Percentiles rank a stretch among this genome's conserved stretches.
phyloP scores from a whole-genome alignment of 1,140 invertebrate species.

The Phymorhynchus buccinoides region DNA sequence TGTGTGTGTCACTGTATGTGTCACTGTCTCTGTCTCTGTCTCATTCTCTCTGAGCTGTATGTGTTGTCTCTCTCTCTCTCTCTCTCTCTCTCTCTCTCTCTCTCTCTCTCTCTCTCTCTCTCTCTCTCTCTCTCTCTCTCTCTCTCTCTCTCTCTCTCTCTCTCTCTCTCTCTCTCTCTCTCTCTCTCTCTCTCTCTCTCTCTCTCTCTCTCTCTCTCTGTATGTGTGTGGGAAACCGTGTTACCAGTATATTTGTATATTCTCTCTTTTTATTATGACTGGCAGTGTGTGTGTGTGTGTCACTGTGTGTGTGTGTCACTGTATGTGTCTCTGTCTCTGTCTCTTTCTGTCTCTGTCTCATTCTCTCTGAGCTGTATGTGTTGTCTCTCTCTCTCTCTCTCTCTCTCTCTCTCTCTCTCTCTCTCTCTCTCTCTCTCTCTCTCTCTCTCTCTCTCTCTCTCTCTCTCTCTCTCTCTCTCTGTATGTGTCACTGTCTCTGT shows the following conservation, averaged over 20 bases:
- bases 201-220: conserved; percentile 17
- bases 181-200: conserved; percentile 33
- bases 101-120: conserved; percentile 28
- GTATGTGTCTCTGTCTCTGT: conserved; percentile 20
- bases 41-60: too few relatives aligned
- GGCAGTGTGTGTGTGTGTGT: too few relatives aligned
- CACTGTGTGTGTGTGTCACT: too few relatives aligned
- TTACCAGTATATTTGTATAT: neutral
- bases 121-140: conserved; percentile 28
- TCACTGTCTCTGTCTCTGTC: neutral
- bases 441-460: neutral
- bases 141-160: conserved; percentile 29
- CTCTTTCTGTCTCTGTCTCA: neutral
- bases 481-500: too few relatives aligned
- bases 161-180: conserved; percentile 33
- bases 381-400: too few relatives aligned
- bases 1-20: neutral
- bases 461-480: neutral
- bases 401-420: too few relatives aligned
- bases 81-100: neutral
- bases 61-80: neutral
- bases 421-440: neutral
- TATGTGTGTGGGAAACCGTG: neutral
- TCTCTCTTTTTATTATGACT: too few relatives aligned
- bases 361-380: neutral